Evolutionary conservation across 2,888 invertebrate genomes (phyloP).

Genomic region (Drosophila kuntzei): DNA sequence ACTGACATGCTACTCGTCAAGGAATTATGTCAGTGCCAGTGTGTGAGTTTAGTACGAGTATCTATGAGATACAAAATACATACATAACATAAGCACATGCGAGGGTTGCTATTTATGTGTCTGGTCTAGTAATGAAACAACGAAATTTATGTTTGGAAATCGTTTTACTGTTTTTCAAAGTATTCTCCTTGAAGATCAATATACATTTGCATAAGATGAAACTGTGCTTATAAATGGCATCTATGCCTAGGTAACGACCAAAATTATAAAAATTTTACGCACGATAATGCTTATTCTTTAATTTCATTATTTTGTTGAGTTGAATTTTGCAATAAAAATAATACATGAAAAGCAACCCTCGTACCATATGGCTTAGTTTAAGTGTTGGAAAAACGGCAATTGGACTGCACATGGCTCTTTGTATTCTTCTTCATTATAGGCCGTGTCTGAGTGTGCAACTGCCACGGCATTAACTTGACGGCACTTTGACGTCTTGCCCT

Average conservation of each 20-base stretch:
- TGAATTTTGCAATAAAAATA: no score
- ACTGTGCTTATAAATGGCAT: no score
- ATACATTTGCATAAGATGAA: no score
- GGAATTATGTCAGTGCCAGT: slow-evolving; percentile 36
- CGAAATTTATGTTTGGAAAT: background rate
- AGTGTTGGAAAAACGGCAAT: slow-evolving; percentile 33
- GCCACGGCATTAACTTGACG: slow-evolving; percentile 37
- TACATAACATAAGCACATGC: background rate
- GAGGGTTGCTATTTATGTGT: background rate
- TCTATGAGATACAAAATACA: background rate
- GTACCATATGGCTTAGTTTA: slow-evolving; percentile 26
- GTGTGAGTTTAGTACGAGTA: background rate
- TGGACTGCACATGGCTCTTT: slow-evolving; percentile 34
- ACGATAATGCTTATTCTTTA: no score
- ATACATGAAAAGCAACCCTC: no score
- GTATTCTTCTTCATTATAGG: slow-evolving; percentile 30
- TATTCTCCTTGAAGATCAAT: no score
- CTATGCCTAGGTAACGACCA: no score
- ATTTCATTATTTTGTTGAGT: no score
- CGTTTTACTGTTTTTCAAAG: no score
- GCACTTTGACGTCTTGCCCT: slow-evolving; percentile 47
- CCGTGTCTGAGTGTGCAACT: slow-evolving; percentile 25
- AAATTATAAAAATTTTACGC: no score
- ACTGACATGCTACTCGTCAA: slow-evolving; percentile 25
- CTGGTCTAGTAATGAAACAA: background rate